Conservation (phyloP, 2,113 vertebrate species). For the Macaca mulatta region DNA sequence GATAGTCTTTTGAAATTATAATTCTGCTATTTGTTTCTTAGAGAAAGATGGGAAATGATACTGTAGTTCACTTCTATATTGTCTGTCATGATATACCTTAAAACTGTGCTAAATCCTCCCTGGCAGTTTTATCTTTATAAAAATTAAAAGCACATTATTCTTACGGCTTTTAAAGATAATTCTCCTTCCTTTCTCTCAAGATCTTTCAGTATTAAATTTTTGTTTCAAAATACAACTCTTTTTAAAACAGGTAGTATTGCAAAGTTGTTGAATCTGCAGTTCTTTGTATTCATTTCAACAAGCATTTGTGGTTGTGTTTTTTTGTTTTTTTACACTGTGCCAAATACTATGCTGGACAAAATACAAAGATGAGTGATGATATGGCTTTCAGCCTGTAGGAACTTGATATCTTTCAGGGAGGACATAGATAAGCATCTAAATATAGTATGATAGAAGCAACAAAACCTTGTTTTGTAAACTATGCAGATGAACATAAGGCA, state of each 20-base stretch:
- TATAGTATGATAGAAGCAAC: background rate
- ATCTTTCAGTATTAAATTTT: background rate
- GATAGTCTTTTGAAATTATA: background rate
- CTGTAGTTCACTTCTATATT: background rate
- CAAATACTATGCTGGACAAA: background rate
- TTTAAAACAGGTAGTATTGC: background rate
- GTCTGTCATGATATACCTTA: background rate
- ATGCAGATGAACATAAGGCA: background rate
- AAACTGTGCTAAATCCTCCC: background rate
- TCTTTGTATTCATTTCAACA: background rate
- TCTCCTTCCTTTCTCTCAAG: background rate
- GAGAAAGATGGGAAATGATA: background rate
- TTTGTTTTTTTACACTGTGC: background rate
- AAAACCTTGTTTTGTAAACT: slow-evolving; percentile 37
- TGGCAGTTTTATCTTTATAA: background rate
- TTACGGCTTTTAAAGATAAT: slow-evolving; percentile 29
- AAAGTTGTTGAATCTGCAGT: background rate
- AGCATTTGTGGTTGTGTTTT: background rate
- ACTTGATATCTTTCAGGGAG: background rate
- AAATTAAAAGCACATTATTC: background rate
- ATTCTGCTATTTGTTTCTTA: background rate
- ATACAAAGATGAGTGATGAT: slow-evolving; percentile 3
- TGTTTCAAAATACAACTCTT: background rate
- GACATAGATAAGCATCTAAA: background rate
- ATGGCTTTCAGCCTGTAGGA: background rate